A percentile compares a stretch with the other conserved stretches of the same genome.
phyloP scores from a whole-genome alignment of 2,113 vertebrate genomes.

The Steatornis caripensis region DNA sequence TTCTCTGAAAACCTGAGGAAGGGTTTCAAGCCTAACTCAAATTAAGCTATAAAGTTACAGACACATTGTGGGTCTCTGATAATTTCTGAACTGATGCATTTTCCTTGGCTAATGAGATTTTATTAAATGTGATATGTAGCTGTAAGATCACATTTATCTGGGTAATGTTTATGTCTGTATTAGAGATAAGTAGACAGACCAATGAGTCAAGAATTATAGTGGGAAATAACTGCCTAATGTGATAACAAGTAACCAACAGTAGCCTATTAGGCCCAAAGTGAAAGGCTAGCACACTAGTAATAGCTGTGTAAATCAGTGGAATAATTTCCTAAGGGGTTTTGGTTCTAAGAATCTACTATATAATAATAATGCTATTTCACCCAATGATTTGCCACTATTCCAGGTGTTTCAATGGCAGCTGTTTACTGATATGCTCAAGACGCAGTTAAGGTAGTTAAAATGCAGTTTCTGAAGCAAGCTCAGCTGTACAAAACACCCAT shows the following conservation, averaged over 20 bases:
- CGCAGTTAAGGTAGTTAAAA: neutral
- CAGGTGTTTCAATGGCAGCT: neutral
- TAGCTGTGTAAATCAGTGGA: neutral
- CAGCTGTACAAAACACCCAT: neutral
- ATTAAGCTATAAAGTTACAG: neutral
- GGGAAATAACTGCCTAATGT: neutral
- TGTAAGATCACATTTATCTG: slow-evolving; percentile 8
- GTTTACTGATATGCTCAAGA: neutral
- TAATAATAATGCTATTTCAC: neutral
- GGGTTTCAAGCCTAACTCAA: neutral
- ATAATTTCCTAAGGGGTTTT: neutral
- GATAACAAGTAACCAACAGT: neutral
- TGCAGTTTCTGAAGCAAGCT: neutral
- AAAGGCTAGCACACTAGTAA: neutral
- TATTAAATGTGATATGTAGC: slow-evolving; percentile 17
- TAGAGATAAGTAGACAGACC: neutral
- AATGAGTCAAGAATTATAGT: neutral
- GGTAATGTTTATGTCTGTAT: neutral
- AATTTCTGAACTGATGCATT: slow-evolving; percentile 7
- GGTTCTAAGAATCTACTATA: neutral
- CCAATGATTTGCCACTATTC: neutral
- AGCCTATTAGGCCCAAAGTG: neutral
- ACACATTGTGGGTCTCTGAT: neutral
- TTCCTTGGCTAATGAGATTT: slow-evolving; percentile 43
- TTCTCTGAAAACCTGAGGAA: neutral